Base-by-base conservation (phyloP, 2,113 vertebrate species). In the Colistium nudipinnis region DNA sequence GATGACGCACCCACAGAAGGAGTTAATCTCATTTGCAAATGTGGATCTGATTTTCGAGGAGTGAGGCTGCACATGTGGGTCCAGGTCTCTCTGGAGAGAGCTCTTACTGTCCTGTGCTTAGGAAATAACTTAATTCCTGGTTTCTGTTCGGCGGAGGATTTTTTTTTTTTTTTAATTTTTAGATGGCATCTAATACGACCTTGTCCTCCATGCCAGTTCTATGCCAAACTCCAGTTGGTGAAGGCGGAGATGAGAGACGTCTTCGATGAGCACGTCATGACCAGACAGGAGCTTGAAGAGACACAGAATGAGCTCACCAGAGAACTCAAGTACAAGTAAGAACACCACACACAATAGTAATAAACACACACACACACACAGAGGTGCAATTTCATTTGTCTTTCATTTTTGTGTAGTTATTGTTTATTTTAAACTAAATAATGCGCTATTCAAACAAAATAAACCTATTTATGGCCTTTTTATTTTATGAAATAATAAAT, bases 251-350 rank as follows among this genome's bases (percentile, higher is more conserved):
- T 95, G 68, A 93, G 92, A 79, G 97, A 99, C 82, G 94, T 96
- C 75, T 93, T 97, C 0, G 95, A 96, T 0, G 97, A 98, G 79
- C 97, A 99, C 61, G 91, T 98, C 74, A 92, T 93, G 0, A 95
- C 94, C 83, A 93, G 97, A 63, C 97, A 98, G 90, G 97, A 99
- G 91, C 94, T 98, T 36, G 97, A 98, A 81, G 94, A 98, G 89
- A 96, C 96, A 0, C 95, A 97, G 91, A 95, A 94, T 2, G 95
- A 98, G 81, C 95, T 98, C 91, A 99, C 96, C 0, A 90, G 96
- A 78, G 97, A 98, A 63, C 96, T 99, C 74, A 98, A 99, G 85
- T 97, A 96, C 93, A 99, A 97, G 97, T 98, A 89, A 86, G 82
- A 52, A 5, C 9, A 16, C 14, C 1, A 12, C 19, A 4, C 5